Percentiles rank a stretch among this genome's conserved stretches.
Evolutionary conservation across 2,888 invertebrate genomes (phyloP).

Genomic region (Plutella xylostella): DNA sequence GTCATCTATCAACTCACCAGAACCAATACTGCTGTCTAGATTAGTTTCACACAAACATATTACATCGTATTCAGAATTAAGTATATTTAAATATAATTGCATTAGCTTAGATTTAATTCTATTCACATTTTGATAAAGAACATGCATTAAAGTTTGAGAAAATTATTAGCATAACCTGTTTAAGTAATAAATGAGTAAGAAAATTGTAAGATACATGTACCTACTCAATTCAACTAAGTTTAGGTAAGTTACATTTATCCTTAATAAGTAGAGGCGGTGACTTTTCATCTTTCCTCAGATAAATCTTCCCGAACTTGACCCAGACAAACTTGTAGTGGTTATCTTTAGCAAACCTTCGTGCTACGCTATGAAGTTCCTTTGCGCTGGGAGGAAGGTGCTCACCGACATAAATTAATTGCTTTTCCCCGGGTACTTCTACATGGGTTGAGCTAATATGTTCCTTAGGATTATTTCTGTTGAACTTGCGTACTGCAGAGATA

Average conservation of each 20-base stretch:
- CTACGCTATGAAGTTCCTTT: no score
- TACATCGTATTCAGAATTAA: conserved; percentile 3
- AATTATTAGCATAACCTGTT: background rate
- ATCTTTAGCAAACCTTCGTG: no score
- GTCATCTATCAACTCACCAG: no score
- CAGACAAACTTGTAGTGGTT: no score
- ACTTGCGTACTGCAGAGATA: conserved; percentile 3
- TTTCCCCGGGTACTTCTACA: background rate
- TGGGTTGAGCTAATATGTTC: background rate
- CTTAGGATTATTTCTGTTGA: background rate
- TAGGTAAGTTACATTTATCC: background rate
- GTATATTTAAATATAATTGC: background rate
- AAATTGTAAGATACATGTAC: no score
- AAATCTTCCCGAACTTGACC: background rate
- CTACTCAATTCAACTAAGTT: no score
- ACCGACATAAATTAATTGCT: background rate
- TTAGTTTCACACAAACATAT: no score
- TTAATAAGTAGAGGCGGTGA: background rate
- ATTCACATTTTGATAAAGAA: conserved; percentile 10
- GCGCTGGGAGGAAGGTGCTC: no score
- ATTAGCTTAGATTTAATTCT: conserved; percentile 3
- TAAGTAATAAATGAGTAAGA: background rate
- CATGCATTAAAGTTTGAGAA: background rate
- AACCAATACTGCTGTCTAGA: no score
- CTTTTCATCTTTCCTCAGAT: background rate